A percentile compares a stretch with the other conserved stretches of the same genome.
Evolutionary conservation across 1,140 invertebrate genomes (phyloP).

Genomic region (Dreissena polymorpha): DNA sequence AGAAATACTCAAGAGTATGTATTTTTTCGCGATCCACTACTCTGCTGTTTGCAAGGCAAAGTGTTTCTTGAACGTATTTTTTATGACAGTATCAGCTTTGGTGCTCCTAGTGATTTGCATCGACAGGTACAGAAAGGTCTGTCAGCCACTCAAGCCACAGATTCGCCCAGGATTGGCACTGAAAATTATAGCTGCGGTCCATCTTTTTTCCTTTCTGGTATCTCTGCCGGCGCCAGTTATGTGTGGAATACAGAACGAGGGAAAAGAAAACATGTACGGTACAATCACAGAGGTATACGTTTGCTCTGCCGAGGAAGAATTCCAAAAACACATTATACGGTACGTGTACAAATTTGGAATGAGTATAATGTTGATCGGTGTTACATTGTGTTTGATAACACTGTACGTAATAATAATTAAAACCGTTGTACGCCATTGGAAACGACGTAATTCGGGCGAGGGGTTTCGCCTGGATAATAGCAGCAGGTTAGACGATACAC

Average conservation of each 20-base stretch:
- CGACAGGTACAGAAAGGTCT: constrained; percentile 37
- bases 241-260: constrained; percentile 17
- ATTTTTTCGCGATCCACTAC: neutral
- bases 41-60: neutral
- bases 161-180: constrained; percentile 11
- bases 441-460: neutral
- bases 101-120: constrained; percentile 1
- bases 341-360: constrained; percentile 33
- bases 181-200: constrained; percentile 1
- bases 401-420: constrained; percentile 36
- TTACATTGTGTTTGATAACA: constrained; percentile 8
- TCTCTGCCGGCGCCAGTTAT: constrained; percentile 32
- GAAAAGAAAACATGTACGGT: constrained; percentile 12
- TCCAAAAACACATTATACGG: neutral
- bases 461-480: neutral
- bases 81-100: neutral
- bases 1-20: neutral
- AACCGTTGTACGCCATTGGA: constrained; percentile 21
- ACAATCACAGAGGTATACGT: constrained; percentile 9
- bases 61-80: constrained; percentile 14
- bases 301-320: constrained; percentile 37
- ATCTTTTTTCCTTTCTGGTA: constrained; percentile 10
- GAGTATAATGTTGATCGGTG: neutral
- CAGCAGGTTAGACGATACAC: neutral
- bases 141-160: constrained; percentile 39